These are phyloP conservation scores for Deilephila elpenor DNA, from an alignment of 2,888 invertebrate genomes.

Conservation along the genomic window DNA sequence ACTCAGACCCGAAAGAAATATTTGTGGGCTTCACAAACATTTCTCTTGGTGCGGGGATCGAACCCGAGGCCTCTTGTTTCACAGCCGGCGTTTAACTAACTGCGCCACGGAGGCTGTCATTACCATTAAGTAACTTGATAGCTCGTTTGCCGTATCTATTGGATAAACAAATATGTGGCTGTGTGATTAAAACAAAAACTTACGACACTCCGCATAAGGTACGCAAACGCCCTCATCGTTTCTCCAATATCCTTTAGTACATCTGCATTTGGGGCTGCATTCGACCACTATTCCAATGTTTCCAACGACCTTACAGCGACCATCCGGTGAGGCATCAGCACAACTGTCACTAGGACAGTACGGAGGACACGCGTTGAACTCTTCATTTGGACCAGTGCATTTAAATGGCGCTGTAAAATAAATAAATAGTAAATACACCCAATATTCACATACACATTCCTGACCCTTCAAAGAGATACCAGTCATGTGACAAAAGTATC, in stretches of 20 bases:
- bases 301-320: constrained; percentile 48
- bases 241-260: constrained; percentile 53
- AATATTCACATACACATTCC: too few species aligned
- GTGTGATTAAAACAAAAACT: constrained; percentile 35
- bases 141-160: neutral
- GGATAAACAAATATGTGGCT: neutral
- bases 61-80: too few species aligned
- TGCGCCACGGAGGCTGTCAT: too few species aligned
- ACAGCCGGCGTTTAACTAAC: too few species aligned
- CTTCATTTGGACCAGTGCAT: constrained; percentile 50
- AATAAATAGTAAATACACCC: too few species aligned
- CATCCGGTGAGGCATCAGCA: constrained; percentile 47
- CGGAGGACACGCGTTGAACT: constrained; percentile 54
- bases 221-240: constrained; percentile 51
- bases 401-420: constrained; percentile 50
- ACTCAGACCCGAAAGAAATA: too few species aligned
- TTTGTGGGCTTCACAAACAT: too few species aligned
- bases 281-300: constrained; percentile 44
- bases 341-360: constrained; percentile 57
- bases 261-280: constrained; percentile 56
- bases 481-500: too few species aligned
- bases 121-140: too few species aligned
- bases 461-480: too few species aligned
- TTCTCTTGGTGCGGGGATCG: too few species aligned
- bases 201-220: constrained; percentile 56